A percentile compares a stretch with the other conserved stretches of the same genome.
Conservation (phyloP, 2,113 vertebrate genomes). For the Tamias sibiricus region DNA sequence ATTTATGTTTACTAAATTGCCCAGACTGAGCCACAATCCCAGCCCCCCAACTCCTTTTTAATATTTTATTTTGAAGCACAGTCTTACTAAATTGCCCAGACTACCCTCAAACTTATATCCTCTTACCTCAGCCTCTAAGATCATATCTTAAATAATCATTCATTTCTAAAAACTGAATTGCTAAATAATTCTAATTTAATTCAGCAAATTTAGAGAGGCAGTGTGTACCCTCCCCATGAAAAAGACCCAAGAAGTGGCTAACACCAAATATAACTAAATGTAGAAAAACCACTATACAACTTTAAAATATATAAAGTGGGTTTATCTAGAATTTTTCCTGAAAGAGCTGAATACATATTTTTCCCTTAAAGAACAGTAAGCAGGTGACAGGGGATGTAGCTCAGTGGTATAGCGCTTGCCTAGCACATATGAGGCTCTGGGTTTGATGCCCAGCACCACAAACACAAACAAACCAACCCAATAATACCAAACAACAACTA, state of each 20-base stretch:
- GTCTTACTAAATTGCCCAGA: no score
- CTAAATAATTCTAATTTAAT: slow-evolving; percentile 26
- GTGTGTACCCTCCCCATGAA: neutral
- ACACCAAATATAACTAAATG: neutral
- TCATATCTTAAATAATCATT: neutral
- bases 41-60: no score
- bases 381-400: neutral
- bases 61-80: no score
- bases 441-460: neutral
- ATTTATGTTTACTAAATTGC: no score
- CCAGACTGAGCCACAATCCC: no score
- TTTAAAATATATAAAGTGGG: slow-evolving; percentile 20
- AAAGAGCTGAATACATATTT: neutral
- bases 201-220: neutral
- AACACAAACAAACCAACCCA: neutral
- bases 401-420: neutral
- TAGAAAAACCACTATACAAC: neutral
- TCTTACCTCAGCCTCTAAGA: neutral
- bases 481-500: neutral
- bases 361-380: neutral
- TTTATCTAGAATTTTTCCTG: slow-evolving; percentile 9
- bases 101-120: no score
- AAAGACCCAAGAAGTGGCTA: neutral
- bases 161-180: neutral
- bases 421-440: neutral